Percentiles rank a stretch among this genome's conserved stretches.
phyloP scores from a whole-genome alignment of 2,113 vertebrate genomes.

The Sceloporus undulatus region DNA sequence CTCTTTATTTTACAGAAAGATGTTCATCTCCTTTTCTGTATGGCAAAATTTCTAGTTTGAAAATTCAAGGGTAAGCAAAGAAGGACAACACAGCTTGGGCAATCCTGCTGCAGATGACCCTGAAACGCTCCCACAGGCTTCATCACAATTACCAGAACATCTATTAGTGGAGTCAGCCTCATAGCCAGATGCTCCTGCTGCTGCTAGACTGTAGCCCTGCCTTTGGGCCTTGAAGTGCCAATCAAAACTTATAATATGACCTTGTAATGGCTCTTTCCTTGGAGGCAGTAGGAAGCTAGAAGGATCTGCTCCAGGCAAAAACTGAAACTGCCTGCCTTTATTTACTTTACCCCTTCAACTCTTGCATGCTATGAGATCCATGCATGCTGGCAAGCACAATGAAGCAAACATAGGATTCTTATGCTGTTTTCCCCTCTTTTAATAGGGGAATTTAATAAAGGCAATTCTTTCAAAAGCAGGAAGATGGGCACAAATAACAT shows the following conservation, averaged over 20 bases:
- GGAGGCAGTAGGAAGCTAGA: background rate
- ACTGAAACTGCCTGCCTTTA: conserved; percentile 5
- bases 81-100: conserved; percentile 6
- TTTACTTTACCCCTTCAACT: background rate
- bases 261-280: conserved; percentile 1
- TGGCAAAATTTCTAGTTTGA: background rate
- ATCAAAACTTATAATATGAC: background rate
- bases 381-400: background rate
- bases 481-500: background rate
- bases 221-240: conserved; percentile 43
- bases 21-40: conserved; percentile 1
- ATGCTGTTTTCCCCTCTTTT: background rate
- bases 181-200: conserved; percentile 1
- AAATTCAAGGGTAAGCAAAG: conserved; percentile 35
- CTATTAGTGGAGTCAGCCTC: conserved; percentile 3
- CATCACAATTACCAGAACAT: background rate
- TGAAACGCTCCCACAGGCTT: conserved; percentile 33
- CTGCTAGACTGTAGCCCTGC: conserved; percentile 25
- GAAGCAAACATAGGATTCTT: background rate
- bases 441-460: background rate
- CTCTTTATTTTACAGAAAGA: background rate
- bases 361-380: background rate
- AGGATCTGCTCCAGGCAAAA: conserved; percentile 13
- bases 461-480: background rate
- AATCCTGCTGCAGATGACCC: conserved; percentile 30